These are phyloP conservation scores for Volucella inflata DNA, from an alignment of 2,888 invertebrate genomes.

Conservation along the genomic window DNA sequence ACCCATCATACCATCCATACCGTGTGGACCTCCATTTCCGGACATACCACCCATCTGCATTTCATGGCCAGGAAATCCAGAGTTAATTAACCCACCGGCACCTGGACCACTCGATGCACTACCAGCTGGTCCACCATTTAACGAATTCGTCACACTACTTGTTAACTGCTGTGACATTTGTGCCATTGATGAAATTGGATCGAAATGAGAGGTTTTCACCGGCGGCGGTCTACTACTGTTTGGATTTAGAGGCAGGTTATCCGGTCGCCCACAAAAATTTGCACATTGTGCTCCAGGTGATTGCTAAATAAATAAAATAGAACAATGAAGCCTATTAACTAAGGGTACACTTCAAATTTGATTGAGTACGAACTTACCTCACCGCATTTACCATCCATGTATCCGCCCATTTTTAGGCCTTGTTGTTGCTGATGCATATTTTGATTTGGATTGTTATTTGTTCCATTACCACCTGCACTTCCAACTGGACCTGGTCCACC, in stretches of 20 bases:
- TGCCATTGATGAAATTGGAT: constrained; percentile 96
- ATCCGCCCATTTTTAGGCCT: constrained; percentile 80
- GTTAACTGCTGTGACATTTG: constrained; percentile 97
- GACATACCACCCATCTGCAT: constrained; percentile 77
- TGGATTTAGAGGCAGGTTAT: constrained; percentile 88
- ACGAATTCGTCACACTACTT: constrained; percentile 87
- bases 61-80: constrained; percentile 76
- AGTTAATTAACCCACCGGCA: constrained; percentile 76
- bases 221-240: constrained; percentile 85
- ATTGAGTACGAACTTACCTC: constrained; percentile 61
- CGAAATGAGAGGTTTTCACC: constrained; percentile 90
- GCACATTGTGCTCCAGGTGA: constrained; percentile 76
- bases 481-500: constrained; percentile 75
- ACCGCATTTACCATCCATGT: constrained; percentile 80
- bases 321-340: constrained; percentile 10
- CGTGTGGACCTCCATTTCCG: constrained; percentile 69
- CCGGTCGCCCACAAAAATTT: constrained; percentile 84
- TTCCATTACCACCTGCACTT: constrained; percentile 74
- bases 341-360: neutral
- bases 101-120: constrained; percentile 77
- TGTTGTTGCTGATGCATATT: constrained; percentile 56
- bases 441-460: constrained; percentile 65
- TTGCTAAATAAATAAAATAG: constrained; percentile 74
- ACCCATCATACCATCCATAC: constrained; percentile 79
- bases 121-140: constrained; percentile 82